Base-by-base conservation (phyloP, 2,113 vertebrate genomes). In the Prolemur simus region DNA sequence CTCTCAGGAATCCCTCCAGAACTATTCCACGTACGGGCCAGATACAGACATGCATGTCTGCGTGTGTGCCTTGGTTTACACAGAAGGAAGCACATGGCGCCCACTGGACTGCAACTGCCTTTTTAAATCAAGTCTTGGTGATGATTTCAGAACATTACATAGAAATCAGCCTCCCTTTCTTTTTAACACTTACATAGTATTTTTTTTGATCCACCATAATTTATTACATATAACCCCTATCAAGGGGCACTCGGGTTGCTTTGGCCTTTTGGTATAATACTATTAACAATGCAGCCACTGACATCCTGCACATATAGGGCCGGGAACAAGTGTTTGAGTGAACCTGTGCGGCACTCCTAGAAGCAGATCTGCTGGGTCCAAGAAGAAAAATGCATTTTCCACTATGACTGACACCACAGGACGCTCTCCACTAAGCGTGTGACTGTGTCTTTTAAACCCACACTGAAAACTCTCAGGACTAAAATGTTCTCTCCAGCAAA, bases 171-270 rank as follows among this genome's bases (percentile, higher is more conserved):
- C 76, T 84, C 39, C 0, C 5, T 4, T 18, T 37, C 49, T 37
- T 52, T 39, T 29, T 2, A 42, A 47, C 0, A 2, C 25, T n/a
- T 11, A 21, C 7, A 0, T 2, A 17, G 15, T n/a, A 5, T 23
- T 54, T 13, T 3, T 13, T 21, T 17, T 32, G 37, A 32, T 25
- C 6, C 0, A 2, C 13, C 12, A 0, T 4, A 2, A 18, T 2
- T 29, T 23, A 54, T 54, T 54, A 18, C 1, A 77, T 4, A 0
- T 2, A 54, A 11, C 3, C 58, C 23, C 66, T 42, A 23, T 3
- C 60, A 20, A 9, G 2, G 10, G 58, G 14, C 8, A 1, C 27
- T 29, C 23, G 42, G 63, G 63, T 12, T 14, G 45, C 42, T 45
- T 47, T 27, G 27, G 54, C 29, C 23, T 34, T 34, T 49, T 3